Percentiles rank a stretch among this genome's conserved stretches.
phyloP scores from a whole-genome alignment of 2,113 vertebrate species.

The Gambusia holbrooki region DNA sequence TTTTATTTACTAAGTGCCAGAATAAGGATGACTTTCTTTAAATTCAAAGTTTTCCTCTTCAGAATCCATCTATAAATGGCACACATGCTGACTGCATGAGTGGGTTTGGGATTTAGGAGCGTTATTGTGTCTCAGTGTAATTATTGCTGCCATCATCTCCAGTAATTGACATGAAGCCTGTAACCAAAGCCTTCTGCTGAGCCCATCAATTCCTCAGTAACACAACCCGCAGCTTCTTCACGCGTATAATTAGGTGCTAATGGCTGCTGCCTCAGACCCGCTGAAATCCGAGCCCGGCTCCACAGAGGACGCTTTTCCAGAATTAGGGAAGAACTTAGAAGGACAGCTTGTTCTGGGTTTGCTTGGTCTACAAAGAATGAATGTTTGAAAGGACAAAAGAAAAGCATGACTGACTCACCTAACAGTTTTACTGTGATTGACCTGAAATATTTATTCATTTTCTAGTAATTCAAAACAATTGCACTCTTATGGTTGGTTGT shows the following conservation, averaged over 20 bases:
- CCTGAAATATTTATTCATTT: too few relatives aligned
- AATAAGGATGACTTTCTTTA: too few relatives aligned
- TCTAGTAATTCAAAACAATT: too few relatives aligned
- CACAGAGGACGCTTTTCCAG: slow-evolving; percentile 39
- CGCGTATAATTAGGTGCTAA: slow-evolving; percentile 79
- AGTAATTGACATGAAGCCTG: slow-evolving; percentile 53
- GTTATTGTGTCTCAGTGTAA: neutral
- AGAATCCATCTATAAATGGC: neutral
- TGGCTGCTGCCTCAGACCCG: slow-evolving; percentile 51
- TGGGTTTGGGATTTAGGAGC: too few relatives aligned
- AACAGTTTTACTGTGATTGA: too few relatives aligned
- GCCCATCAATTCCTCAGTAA: slow-evolving; percentile 73
- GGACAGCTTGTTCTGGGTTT: neutral
- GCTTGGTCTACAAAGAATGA: too few relatives aligned
- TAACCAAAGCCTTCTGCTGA: slow-evolving; percentile 65
- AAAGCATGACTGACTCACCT: too few relatives aligned
- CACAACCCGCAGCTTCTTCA: slow-evolving; percentile 61
- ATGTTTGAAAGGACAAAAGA: too few relatives aligned
- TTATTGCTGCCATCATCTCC: slow-evolving; percentile 13
- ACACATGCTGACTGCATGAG: neutral
- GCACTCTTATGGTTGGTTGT: too few relatives aligned
- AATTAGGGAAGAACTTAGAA: slow-evolving; percentile 1
- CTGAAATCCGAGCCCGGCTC: slow-evolving; percentile 62
- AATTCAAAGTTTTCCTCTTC: too few relatives aligned
- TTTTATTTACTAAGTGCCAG: too few relatives aligned